Percentiles rank a stretch among this genome's conserved stretches.
These are phyloP conservation scores for Neopelma chrysocephalum DNA, from an alignment of 2,797 vertebrate genomes.

Conservation along the genomic window DNA sequence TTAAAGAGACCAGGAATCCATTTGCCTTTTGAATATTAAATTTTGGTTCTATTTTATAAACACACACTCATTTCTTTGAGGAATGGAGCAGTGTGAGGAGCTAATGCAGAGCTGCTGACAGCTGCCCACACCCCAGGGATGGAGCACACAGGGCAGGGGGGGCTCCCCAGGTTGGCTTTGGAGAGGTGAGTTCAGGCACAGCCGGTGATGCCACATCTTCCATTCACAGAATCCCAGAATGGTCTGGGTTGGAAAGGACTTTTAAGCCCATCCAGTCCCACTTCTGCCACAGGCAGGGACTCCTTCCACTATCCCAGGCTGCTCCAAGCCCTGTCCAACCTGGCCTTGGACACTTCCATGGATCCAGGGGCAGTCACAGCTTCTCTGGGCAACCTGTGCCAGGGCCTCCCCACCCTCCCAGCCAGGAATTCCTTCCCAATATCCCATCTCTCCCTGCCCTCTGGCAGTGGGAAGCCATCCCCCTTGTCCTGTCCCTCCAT, in stretches of 20 bases:
- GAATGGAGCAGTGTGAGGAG: background rate
- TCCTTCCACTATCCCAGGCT: rapidly evolving
- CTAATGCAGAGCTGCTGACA: background rate
- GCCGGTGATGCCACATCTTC: background rate
- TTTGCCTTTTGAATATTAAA: background rate
- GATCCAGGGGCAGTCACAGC: background rate
- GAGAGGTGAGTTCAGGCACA: background rate
- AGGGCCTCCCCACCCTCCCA: background rate
- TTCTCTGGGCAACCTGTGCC: background rate
- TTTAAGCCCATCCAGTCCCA: background rate
- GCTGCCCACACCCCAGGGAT: background rate
- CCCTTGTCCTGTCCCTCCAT: background rate
- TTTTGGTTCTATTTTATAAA: conserved; percentile 17
- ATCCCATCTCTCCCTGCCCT: background rate
- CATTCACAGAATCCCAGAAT: background rate
- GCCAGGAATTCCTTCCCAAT: background rate
- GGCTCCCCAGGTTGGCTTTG: background rate
- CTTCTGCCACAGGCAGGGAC: background rate
- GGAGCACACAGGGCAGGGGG: background rate
- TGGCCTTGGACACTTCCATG: background rate
- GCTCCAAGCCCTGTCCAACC: background rate
- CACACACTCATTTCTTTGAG: background rate
- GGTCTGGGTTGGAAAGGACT: background rate
- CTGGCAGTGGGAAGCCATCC: background rate
- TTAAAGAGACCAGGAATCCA: background rate